These are phyloP conservation scores for Tragelaphus buxtoni DNA, from an alignment of 2,113 vertebrate genomes.

Conservation along the genomic window DNA sequence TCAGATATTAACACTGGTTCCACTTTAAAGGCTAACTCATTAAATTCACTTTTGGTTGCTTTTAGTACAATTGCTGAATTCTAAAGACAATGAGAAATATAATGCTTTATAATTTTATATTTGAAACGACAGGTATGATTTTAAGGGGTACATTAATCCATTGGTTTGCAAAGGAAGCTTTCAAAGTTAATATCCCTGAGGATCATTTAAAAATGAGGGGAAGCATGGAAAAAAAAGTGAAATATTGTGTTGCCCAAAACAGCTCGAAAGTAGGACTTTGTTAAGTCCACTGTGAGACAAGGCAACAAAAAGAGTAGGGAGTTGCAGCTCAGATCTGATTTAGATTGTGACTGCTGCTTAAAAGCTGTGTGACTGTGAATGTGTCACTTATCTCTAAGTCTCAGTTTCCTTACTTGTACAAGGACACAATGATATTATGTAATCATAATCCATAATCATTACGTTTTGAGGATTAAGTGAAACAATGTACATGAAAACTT, in stretches of 20 bases:
- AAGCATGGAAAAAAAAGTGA: not conserved
- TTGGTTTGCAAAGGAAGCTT: constrained; percentile 32
- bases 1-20: constrained; percentile 30
- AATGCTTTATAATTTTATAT: constrained; percentile 62
- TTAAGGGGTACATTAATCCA: constrained; percentile 59
- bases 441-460: not conserved
- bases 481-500: not conserved
- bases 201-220: constrained; percentile 36
- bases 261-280: not conserved
- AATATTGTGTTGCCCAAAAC: not conserved
- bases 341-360: not conserved
- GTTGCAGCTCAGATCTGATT: not conserved
- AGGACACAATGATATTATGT: not conserved
- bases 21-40: constrained; percentile 27
- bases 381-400: not conserved
- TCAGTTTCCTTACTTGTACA: not conserved
- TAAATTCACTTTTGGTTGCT: constrained; percentile 16
- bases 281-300: not conserved
- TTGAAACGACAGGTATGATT: constrained; percentile 46
- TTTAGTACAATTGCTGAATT: constrained; percentile 40
- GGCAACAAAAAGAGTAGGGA: not conserved
- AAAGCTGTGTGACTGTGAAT: not conserved
- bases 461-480: not conserved
- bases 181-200: constrained; percentile 56
- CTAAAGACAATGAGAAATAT: constrained; percentile 53